Base-by-base conservation (phyloP, 2,888 invertebrate genomes). In the Drosophila mayaguana region DNA sequence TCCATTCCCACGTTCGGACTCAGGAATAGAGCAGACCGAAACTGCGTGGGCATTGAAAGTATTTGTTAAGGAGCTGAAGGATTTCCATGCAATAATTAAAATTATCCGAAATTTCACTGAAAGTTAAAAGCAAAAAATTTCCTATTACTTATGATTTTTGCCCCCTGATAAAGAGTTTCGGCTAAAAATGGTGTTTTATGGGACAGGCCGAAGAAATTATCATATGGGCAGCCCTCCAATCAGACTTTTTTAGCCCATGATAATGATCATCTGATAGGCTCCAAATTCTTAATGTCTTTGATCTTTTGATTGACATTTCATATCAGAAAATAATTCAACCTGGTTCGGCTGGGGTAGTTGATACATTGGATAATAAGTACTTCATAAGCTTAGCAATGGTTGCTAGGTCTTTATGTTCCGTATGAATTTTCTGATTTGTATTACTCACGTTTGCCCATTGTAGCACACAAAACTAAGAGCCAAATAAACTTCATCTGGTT, bases 111-210 rank as follows among this genome's bases (percentile, higher is more conserved):
- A n/a, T n/a, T n/a, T n/a, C 79, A 42, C 51, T 62, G 48, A 81
- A 72, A 50, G 73, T 79, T 46, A 81, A 70, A 38, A 80, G 48
- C 61, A 56, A 64, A 67, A 81, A 40, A 59, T 59, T 82, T 82
- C 78, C 78, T 80, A 28, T 53, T 76, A 43, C 42, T 74, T 50
- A 12, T 28, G 28, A 11, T 28, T 8, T 50, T 18, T 50, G 18
- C 18, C 48, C 18, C 18, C 28, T 50, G 48, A 32, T 50, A 50
- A 50, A 12, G 3, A 2, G 20, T 46, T 60, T 38, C 7, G 32
- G 16, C 7, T 36, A 61, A 16, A 57, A 43, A 2, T 22, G 46
- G 43, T 22, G 73, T 81, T 81, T 76, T 80, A 80, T 80, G 78
- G 65, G 34, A 48, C 54, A 53, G 14, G 9, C 25, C n/a, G 14